Conservation (phyloP, 1,140 invertebrate genomes). For the Daktulosphaira vitifoliae region DNA sequence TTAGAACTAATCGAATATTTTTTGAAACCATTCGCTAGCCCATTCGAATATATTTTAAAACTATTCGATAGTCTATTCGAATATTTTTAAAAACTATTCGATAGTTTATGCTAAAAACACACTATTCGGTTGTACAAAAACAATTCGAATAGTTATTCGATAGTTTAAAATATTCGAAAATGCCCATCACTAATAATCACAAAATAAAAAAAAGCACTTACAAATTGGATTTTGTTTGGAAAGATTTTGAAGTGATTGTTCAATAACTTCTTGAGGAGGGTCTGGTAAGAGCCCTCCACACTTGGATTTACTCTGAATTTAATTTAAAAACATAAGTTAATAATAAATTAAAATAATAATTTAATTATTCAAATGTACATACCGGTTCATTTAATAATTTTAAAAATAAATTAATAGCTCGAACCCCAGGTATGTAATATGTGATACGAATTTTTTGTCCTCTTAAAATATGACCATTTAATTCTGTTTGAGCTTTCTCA, state of each 20-base stretch:
- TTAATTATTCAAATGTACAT: slow-evolving; percentile 36
- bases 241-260: slow-evolving; percentile 46
- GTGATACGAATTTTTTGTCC: slow-evolving; percentile 47
- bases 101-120: too few species aligned
- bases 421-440: slow-evolving; percentile 52
- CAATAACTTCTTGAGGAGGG: slow-evolving; percentile 46
- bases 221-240: slow-evolving; percentile 50
- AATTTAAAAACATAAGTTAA: slow-evolving; percentile 5
- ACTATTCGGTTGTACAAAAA: too few species aligned
- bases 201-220: slow-evolving; percentile 41
- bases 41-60: too few species aligned
- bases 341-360: too few species aligned
- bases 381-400: slow-evolving; percentile 47
- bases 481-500: slow-evolving; percentile 45
- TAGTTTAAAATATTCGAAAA: too few species aligned
- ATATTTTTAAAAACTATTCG: too few species aligned
- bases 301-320: slow-evolving; percentile 43
- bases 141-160: too few species aligned
- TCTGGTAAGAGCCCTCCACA: slow-evolving; percentile 45
- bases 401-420: slow-evolving; percentile 51
- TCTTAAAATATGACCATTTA: slow-evolving; percentile 45
- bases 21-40: too few species aligned
- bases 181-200: too few species aligned
- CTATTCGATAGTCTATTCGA: too few species aligned
- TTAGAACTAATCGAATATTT: too few species aligned